Base-by-base conservation (phyloP, 2,113 vertebrate species). In the Lagenorhynchus albirostris region DNA sequence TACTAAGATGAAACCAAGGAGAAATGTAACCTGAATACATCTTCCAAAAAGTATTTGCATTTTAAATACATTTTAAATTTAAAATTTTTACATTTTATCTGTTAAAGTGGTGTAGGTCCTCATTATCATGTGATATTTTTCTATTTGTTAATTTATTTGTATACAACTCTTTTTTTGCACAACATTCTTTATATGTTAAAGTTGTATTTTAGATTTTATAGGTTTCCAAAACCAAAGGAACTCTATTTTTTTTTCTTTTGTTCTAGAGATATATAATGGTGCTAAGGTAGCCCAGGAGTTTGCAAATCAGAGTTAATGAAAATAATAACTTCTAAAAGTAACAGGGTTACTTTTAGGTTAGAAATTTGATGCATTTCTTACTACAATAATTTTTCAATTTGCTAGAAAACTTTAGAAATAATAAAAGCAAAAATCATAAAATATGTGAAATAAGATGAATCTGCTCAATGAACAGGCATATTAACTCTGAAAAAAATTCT, bases 391-490 rank as follows among this genome's bases (percentile, higher is more conserved):
- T 97, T 63, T 73, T 0, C 85, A 38, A 90, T 6, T 62, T 89
- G 10, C n/a, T 82, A 65, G 5, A 89, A n/a, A 90, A 25, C 36
- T 74, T 74, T n/a, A 88, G n/a, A 38, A 21, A 94, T 3, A 84
- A 86, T 94, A 29, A 53, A 77, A 93, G 33, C 29, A 55, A 93
- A 96, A 97, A 76, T 47, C 23, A 60, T 44, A 96, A 77, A 68
- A 68, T 94, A 70, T 62, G n/a, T 68, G 41, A 88, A 96, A 97
- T 87, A 74, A 94, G 62, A 95, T 77, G 13, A 82, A 76, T 83
- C 50, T 87, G 87, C 6, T 60, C 21, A 44, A 53, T 91, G 68
- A 91, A 95, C 0, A 55, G 29, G 33, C 7, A 53, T 1, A 63
- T 5, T 85, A 53, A 44, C 15, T 62, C 17, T 71, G 65, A 84